These are phyloP conservation scores for Tapera naevia DNA, from an alignment of 2,797 vertebrate species.

Conservation along the genomic window DNA sequence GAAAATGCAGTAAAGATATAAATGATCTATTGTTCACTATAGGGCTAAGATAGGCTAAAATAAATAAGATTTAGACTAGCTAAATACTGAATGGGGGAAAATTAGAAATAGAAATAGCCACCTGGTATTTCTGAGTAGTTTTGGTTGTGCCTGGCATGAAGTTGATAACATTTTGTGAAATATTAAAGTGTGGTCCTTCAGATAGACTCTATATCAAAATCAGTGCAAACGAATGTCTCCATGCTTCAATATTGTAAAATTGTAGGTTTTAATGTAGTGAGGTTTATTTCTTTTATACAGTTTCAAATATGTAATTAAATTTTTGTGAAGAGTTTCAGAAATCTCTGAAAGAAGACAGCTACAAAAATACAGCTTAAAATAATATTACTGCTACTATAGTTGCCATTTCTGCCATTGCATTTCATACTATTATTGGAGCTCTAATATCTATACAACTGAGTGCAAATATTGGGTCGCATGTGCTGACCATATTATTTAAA, in stretches of 20 bases:
- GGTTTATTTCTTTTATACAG: neutral
- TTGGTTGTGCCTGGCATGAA: neutral
- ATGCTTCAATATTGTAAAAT: neutral
- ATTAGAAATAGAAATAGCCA: neutral
- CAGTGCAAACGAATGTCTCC: neutral
- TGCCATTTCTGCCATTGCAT: neutral
- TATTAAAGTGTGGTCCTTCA: neutral
- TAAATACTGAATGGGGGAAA: neutral
- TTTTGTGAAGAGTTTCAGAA: neutral
- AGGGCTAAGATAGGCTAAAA: neutral
- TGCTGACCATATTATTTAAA: neutral
- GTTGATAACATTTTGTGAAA: neutral
- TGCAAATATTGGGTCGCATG: neutral
- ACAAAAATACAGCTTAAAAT: neutral
- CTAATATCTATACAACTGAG: neutral
- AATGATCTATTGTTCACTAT: neutral
- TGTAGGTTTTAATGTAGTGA: neutral
- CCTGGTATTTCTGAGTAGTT: neutral
- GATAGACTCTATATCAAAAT: neutral
- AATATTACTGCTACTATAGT: fast-evolving
- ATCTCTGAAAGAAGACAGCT: neutral
- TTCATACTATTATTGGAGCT: neutral
- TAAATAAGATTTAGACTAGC: neutral
- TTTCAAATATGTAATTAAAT: neutral
- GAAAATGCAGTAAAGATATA: neutral